Conservation (phyloP, 35 echinoderm and acorn worm genomes). For the Ophiothrix spiculata region DNA sequence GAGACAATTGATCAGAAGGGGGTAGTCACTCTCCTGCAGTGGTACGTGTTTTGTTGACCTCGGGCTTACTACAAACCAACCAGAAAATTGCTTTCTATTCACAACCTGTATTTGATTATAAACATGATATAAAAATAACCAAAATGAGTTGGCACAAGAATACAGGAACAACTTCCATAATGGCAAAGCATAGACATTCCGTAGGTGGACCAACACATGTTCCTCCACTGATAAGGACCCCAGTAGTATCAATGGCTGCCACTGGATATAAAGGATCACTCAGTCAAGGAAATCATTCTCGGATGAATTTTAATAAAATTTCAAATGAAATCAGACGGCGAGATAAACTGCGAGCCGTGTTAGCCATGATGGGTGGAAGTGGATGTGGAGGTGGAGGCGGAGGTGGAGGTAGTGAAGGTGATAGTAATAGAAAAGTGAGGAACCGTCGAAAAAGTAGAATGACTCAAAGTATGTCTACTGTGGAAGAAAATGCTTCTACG, state of each 20-base stretch:
- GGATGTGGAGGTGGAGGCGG: too few species aligned
- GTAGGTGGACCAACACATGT: not conserved
- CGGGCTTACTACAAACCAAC: not conserved
- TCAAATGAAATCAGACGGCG: slow-evolving; percentile 4
- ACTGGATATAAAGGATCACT: not conserved
- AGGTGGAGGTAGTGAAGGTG: too few species aligned
- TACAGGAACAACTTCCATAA: not conserved
- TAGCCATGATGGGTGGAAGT: slow-evolving; percentile 54
- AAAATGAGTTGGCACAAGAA: not conserved
- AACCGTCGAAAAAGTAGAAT: slow-evolving; percentile 10
- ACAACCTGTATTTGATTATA: not conserved
- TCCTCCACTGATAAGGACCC: slow-evolving; percentile 16
- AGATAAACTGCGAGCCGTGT: slow-evolving; percentile 37
- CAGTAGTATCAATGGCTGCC: not conserved
- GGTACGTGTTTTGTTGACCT: not conserved
- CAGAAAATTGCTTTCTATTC: not conserved
- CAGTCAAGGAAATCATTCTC: not conserved
- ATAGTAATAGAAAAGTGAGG: slow-evolving; percentile 18
- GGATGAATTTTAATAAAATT: not conserved
- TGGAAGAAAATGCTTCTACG: not conserved
- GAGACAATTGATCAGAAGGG: not conserved
- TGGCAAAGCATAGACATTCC: not conserved
- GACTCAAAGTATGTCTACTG: not conserved
- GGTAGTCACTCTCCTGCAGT: not conserved
- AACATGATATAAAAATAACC: not conserved